Conservation (phyloP, 2,113 vertebrate genomes). For the Paradoxurus hermaphroditus region DNA sequence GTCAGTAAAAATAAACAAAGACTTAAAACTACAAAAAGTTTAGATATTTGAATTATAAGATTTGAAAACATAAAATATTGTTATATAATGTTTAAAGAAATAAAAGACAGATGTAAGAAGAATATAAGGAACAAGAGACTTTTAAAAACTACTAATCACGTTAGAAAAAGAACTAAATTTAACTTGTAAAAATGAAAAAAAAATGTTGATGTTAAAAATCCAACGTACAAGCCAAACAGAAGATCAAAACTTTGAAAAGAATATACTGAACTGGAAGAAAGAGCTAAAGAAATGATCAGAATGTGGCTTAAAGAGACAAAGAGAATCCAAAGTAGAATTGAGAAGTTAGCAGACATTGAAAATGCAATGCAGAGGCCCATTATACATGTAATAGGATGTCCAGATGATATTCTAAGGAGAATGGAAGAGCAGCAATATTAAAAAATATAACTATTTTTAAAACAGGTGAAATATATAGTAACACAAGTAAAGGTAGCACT, state of each 20-base stretch:
- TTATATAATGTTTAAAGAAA: neutral
- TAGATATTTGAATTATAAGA: slow-evolving; percentile 7
- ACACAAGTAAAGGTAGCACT: neutral
- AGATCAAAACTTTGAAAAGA: neutral
- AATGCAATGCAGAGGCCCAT: neutral
- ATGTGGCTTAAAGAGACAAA: neutral
- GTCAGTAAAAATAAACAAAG: neutral
- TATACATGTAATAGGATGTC: neutral
- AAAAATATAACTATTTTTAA: neutral
- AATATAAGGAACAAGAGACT: neutral
- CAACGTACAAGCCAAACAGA: neutral
- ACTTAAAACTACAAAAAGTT: neutral
- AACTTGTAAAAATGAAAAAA: neutral
- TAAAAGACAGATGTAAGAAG: neutral
- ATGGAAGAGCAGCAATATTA: neutral
- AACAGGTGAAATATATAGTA: neutral
- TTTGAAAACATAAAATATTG: neutral
- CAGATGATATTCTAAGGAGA: neutral
- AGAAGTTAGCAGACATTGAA: neutral
- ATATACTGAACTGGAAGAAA: neutral
- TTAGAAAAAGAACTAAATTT: slow-evolving; percentile 13
- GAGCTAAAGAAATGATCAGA: neutral
- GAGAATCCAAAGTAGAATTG: neutral
- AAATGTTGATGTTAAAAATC: neutral
- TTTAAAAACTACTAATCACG: neutral